Base-by-base conservation (phyloP, 1,140 invertebrate genomes). In the Trichonephila clavata region DNA sequence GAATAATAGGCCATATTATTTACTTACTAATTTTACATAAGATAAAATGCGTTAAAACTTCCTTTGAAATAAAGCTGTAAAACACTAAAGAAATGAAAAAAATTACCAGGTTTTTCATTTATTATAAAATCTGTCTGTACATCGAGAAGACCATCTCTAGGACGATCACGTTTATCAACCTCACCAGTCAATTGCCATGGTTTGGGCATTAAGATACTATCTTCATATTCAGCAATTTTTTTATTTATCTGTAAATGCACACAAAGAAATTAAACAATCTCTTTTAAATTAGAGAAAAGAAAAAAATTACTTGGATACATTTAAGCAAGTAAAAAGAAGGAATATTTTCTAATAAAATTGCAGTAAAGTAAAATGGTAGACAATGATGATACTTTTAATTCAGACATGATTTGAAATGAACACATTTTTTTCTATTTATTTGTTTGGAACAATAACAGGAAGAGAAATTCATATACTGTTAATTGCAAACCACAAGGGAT, bases 171-270 rank as follows among this genome's bases (percentile, higher is more conserved):
- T 1, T 97, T 98, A 86, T 96, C 97, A 0, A 98, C 97, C 97
- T 99, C 99, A 88, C 99, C 99, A 95, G 97, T 97, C 77, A 99
- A 96, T 95, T 98, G 98, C 99, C 99, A 99, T 1, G 98, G 97
- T 95, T 99, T 99, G 94, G 98, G 97, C 68, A 96, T 95, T 14
- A 99, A 95, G 10, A 97, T 97, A 95, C 97, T 97, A 80, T 98
- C 97, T 96, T 99, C 98, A 88, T 99, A 96, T 94, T 97, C 96
- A 63, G 97, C 95, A 93, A 99, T 99, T 95, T 97, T 97, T 90
- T 95, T 94, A 57, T 95, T 95, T 91, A 96, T 93, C 96, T 96
- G 86, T 39, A 71, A 80, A 71, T 86, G 81, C 63, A 87, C n/a
- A 27, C 50, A 59, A 57, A 65, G 21, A 39, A 86, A 60, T 86